These are phyloP conservation scores for Caenorhabditis becei DNA, from an alignment of 2,888 invertebrate species.

Conservation along the genomic window DNA sequence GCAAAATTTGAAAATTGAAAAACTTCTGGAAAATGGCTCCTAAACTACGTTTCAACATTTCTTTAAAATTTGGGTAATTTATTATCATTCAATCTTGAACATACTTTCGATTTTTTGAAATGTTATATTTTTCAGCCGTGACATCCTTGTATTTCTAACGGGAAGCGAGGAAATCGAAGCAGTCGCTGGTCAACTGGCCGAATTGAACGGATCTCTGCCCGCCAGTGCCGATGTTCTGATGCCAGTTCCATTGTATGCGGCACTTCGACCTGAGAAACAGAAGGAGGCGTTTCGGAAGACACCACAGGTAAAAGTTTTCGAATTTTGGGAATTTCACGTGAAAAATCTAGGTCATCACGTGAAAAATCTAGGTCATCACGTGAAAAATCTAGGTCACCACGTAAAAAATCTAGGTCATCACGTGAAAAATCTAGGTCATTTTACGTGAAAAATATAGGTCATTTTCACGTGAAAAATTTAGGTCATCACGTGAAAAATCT, in stretches of 20 bases:
- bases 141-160: conserved; percentile 86
- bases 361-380: no score
- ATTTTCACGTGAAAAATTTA: no score
- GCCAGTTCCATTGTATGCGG: conserved; percentile 72
- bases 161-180: conserved; percentile 94
- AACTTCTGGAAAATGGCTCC: no score
- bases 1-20: neutral
- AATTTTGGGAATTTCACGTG: neutral
- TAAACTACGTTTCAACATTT: no score
- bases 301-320: conserved; percentile 34
- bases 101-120: neutral
- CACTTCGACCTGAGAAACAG: conserved; percentile 64
- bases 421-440: no score
- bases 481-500: no score
- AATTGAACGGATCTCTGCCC: conserved; percentile 90
- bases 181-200: conserved; percentile 84
- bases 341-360: no score
- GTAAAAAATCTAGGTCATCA: no score
- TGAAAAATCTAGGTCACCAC: no score
- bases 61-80: no score
- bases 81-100: conserved; percentile 6
- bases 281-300: conserved; percentile 52
- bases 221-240: conserved; percentile 45
- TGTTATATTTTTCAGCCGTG: conserved; percentile 62
- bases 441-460: no score